Base-by-base conservation (phyloP, 2,113 vertebrate genomes). In the Isurus oxyrinchus region DNA sequence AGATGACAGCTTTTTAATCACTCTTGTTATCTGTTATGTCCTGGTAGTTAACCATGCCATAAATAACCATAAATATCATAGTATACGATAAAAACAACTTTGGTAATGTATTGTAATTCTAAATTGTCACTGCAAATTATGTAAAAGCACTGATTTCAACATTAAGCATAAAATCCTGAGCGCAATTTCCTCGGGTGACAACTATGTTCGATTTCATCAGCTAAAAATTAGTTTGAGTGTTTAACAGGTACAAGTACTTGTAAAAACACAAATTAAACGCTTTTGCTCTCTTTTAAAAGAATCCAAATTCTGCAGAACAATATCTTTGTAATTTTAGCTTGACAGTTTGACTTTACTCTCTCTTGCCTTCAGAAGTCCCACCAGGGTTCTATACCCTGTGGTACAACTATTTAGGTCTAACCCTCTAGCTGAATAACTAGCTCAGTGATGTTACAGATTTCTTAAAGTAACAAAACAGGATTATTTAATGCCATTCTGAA, bases 401-500 rank as follows among this genome's bases (percentile, higher is more conserved):
- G 97, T 97, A 97, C 97, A 96, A 97, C 97, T 97, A 97, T 97
- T 97, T 97, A 97, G 97, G 97, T 97, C 97, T 97, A 88, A 97
- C 97, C 97, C 97, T 98, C 97, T 98, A 98, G 98, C 98, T 98
- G 98, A 98, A 98, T 98, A 98, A 97, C 98, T 97, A 98, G 98
- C 98, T 97, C 97, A 97, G 97, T 98, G 98, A 98, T 98, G 98
- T 98, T 98, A 98, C 98, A 98, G 98, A 98, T 98, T 98, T 98
- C 98, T 98, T 98, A 98, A 98, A 98, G 98, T 98, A 98, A 98
- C 98, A 98, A 98, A 98, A 98, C 66, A 19, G 3, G 98, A 98
- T 98, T 98, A 98, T 98, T 98, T 98, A 98, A 98, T 98, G 98
- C 98, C 98, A 97, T 98, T 98, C 98, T 98, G 98, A 98, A 98